Evolutionary conservation across 2,797 vertebrate genomes (phyloP).

Genomic region (Melanotaenia maccullochi): DNA sequence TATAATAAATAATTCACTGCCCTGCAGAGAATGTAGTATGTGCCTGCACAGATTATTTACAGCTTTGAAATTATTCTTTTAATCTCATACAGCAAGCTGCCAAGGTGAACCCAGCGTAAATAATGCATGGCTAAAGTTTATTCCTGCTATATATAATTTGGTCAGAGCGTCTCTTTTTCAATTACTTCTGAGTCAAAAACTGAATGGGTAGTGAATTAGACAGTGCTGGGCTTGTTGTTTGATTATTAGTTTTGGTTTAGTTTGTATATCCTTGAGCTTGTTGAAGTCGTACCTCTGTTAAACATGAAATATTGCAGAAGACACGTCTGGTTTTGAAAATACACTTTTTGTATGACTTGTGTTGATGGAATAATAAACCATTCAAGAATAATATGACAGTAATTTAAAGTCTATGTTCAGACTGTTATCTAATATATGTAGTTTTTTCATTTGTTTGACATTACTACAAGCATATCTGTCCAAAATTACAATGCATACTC

Average conservation of each 20-base stretch:
- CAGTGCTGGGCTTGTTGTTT: background rate
- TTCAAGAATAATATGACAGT: background rate
- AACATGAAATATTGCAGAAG: background rate
- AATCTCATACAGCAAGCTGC: slow-evolving; percentile 75
- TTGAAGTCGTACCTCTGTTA: slow-evolving; percentile 1
- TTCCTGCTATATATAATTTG: slow-evolving; percentile 61
- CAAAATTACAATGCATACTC: background rate
- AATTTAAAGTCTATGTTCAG: background rate
- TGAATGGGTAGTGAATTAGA: slow-evolving; percentile 22
- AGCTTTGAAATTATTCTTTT: slow-evolving; percentile 82
- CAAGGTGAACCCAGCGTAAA: slow-evolving; percentile 79
- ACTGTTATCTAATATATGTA: background rate
- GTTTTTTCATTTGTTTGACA: background rate
- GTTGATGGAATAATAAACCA: slow-evolving; percentile 11
- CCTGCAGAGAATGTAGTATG: slow-evolving; percentile 82
- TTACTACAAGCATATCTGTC: background rate
- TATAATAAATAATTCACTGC: slow-evolving; percentile 87
- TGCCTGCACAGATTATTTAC: slow-evolving; percentile 83
- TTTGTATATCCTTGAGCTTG: background rate
- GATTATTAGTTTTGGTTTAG: background rate
- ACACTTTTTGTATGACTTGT: background rate
- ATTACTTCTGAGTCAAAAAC: slow-evolving; percentile 42
- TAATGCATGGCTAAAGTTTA: slow-evolving; percentile 75
- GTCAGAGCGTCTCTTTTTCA: slow-evolving; percentile 30
- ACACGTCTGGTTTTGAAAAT: slow-evolving; percentile 5